Conservation (phyloP, 2,113 vertebrate species). For the Desmodus rotundus region DNA sequence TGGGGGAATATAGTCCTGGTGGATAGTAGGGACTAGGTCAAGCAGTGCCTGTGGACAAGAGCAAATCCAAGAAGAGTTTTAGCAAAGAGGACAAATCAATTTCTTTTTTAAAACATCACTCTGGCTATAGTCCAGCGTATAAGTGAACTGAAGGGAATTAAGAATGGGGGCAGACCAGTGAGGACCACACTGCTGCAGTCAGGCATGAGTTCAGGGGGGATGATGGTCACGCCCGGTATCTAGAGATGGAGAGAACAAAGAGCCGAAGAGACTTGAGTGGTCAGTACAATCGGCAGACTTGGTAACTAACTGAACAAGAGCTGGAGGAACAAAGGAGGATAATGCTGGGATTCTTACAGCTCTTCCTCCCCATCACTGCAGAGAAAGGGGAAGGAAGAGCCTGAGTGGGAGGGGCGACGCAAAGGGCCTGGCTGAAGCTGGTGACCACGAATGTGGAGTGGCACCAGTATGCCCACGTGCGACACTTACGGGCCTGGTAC, state of each 20-base stretch:
- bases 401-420: accelerated
- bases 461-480: not conserved
- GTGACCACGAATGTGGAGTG: not conserved
- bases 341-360: not conserved
- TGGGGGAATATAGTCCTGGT: not conserved
- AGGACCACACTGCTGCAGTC: not conserved
- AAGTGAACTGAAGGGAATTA: not conserved
- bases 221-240: not conserved
- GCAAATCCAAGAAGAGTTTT: not conserved
- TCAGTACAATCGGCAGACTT: not conserved
- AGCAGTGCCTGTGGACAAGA: not conserved
- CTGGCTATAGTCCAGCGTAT: not conserved
- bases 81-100: not conserved
- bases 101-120: not conserved
- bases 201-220: not conserved
- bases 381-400: not conserved
- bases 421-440: not conserved
- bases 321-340: not conserved
- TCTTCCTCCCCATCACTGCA: not conserved
- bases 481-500: not conserved
- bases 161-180: not conserved
- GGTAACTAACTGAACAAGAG: not conserved
- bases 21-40: not conserved
- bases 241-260: not conserved
- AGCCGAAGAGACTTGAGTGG: not conserved